phyloP scores from a whole-genome alignment of 2,113 vertebrate genomes.

The Tichodroma muraria region DNA sequence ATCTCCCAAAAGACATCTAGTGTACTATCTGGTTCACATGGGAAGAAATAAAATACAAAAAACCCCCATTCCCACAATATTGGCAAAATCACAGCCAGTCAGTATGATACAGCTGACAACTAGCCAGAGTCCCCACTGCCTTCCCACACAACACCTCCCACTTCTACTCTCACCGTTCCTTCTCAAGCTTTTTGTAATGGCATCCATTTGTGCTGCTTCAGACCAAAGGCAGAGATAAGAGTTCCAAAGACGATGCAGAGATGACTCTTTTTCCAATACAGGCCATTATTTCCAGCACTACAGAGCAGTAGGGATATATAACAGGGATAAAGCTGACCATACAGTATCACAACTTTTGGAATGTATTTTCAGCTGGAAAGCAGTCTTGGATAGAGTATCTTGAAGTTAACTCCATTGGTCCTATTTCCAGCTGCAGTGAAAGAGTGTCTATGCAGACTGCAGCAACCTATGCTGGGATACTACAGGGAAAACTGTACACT shows the following conservation, averaged over 20 bases:
- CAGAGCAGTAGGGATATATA: neutral
- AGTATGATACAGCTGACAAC: neutral
- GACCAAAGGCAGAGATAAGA: neutral
- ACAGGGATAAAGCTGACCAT: neutral
- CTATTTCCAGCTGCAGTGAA: neutral
- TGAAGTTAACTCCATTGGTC: neutral
- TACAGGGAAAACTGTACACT: neutral
- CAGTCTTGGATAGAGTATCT: neutral
- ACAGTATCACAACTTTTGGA: neutral
- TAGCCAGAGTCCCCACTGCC: neutral
- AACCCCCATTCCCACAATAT: rapidly evolving
- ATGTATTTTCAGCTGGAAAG: neutral
- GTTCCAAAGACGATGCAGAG: neutral
- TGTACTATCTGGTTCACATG: neutral
- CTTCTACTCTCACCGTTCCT: neutral
- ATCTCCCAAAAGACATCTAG: neutral
- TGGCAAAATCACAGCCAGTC: neutral
- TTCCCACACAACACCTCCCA: neutral
- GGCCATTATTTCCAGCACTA: neutral
- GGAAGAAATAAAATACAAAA: neutral
- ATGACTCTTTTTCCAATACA: neutral
- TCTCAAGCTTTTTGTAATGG: neutral
- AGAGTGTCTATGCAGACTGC: neutral
- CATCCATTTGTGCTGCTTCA: neutral
- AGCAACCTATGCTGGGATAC: neutral